A percentile compares a stretch with the other conserved stretches of the same genome.
Evolutionary conservation across 37 sponge, comb jelly and placozoan species (phyloP).

Genomic region (Spongilla lacustris): DNA sequence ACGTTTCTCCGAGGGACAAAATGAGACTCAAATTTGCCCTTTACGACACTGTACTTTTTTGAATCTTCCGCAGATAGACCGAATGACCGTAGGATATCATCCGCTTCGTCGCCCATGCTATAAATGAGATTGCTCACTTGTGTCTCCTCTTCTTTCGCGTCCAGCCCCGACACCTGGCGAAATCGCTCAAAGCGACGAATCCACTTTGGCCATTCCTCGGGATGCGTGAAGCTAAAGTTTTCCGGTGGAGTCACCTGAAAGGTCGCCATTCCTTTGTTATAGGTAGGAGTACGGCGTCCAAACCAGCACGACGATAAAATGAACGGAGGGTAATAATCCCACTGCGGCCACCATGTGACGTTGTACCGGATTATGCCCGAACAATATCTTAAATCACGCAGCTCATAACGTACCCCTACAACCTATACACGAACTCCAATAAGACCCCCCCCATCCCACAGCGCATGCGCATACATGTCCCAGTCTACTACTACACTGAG

Average conservation of each 20-base stretch:
- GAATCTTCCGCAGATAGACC: slow-evolving; percentile 22
- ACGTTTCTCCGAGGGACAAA: slow-evolving; percentile 45
- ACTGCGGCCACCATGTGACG: too few species aligned
- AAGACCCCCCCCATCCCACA: too few species aligned
- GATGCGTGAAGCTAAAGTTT: slow-evolving; percentile 33
- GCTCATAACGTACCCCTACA: too few species aligned
- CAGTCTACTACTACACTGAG: too few species aligned
- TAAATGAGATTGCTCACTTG: slow-evolving; percentile 50
- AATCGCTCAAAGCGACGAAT: slow-evolving; percentile 36
- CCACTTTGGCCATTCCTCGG: slow-evolving; percentile 59
- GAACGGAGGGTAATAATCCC: too few species aligned
- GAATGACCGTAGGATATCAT: slow-evolving; percentile 43
- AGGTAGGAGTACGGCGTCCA: too few species aligned
- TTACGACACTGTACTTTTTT: slow-evolving; percentile 28
- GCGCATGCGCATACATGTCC: too few species aligned
- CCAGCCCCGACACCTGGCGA: slow-evolving; percentile 30
- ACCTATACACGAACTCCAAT: too few species aligned
- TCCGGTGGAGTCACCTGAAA: slow-evolving; percentile 49
- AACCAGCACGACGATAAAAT: too few species aligned
- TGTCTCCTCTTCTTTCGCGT: slow-evolving; percentile 17
- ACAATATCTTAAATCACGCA: too few species aligned
- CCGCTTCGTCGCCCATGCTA: slow-evolving; percentile 46
- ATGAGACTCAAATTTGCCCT: slow-evolving; percentile 31
- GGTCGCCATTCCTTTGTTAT: background rate
- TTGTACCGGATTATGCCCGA: too few species aligned